These are phyloP conservation scores for Engystomops pustulosus DNA, from an alignment of 2,113 vertebrate genomes.

Conservation along the genomic window DNA sequence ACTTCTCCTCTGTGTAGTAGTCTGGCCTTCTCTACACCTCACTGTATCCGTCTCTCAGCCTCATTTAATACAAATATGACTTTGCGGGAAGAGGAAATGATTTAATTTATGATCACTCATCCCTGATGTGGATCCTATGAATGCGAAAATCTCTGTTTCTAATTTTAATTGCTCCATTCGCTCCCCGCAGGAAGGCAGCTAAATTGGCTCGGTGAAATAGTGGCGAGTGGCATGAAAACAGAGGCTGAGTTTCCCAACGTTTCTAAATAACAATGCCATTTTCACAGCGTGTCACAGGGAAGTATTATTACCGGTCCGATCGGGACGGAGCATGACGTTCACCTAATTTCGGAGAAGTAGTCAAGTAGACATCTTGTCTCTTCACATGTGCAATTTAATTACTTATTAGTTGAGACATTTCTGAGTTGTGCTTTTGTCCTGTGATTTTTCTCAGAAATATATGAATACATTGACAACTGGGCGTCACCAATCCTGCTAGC, in stretches of 20 bases:
- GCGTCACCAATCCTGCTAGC: too few relatives aligned
- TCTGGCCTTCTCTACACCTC: slow-evolving; percentile 30
- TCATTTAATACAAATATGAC: slow-evolving; percentile 70
- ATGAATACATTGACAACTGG: too few relatives aligned
- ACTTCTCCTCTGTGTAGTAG: slow-evolving; percentile 13
- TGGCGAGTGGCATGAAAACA: slow-evolving; percentile 83
- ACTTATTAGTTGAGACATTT: too few relatives aligned
- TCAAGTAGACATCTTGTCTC: neutral
- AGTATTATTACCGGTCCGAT: slow-evolving; percentile 70
- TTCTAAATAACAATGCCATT: slow-evolving; percentile 87
- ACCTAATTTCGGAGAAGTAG: slow-evolving; percentile 5
- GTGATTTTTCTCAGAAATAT: too few relatives aligned
- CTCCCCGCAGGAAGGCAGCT: slow-evolving; percentile 79
- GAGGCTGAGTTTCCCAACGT: slow-evolving; percentile 81
- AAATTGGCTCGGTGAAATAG: slow-evolving; percentile 81
- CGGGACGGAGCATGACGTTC: neutral
- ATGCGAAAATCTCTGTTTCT: slow-evolving; percentile 83
- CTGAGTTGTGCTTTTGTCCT: too few relatives aligned
- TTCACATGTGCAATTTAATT: neutral
- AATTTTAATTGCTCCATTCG: slow-evolving; percentile 84
- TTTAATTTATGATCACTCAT: slow-evolving; percentile 80
- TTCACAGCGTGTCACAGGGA: slow-evolving; percentile 82
- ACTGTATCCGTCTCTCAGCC: slow-evolving; percentile 58
- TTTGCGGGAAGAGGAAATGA: slow-evolving; percentile 75
- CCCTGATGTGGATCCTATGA: slow-evolving; percentile 77